These are phyloP conservation scores for Sturnira hondurensis DNA, from an alignment of 2,113 vertebrate genomes.

Conservation along the genomic window DNA sequence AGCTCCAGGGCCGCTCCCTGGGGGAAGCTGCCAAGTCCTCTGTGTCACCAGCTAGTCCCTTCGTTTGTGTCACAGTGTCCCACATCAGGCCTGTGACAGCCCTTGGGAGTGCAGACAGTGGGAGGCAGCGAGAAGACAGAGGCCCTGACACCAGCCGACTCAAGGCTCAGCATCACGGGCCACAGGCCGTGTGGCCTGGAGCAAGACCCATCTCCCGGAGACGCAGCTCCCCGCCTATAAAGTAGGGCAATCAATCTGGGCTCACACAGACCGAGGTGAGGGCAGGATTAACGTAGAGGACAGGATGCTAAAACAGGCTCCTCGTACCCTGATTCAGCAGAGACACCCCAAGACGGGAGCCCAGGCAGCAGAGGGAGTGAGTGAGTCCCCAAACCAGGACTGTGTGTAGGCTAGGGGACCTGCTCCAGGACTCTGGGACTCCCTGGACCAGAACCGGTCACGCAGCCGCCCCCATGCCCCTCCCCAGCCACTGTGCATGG, in stretches of 20 bases:
- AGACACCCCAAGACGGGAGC: neutral
- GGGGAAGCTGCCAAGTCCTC: neutral
- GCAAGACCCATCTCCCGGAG: neutral
- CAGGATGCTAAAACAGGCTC: neutral
- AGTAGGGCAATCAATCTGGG: rapidly evolving
- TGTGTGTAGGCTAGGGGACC: neutral
- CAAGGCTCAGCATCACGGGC: neutral
- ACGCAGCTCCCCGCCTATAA: neutral
- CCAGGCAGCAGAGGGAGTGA: neutral
- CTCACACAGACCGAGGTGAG: neutral
- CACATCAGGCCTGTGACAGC: neutral
- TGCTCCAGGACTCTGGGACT: rapidly evolving
- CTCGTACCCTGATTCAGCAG: neutral
- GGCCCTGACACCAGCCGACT: neutral
- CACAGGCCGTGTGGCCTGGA: neutral
- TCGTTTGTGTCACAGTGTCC: neutral
- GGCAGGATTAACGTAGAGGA: too few relatives aligned
- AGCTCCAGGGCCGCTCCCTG: too few relatives aligned
- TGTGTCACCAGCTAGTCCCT: neutral
- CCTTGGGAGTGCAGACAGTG: neutral
- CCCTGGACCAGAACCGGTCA: neutral
- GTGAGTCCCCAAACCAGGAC: neutral
- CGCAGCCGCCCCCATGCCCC: neutral
- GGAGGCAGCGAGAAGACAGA: neutral
- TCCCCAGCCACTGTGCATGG: neutral